Evolutionary conservation across 2,888 invertebrate genomes (phyloP).

Genomic region (Caenorhabditis sulstoni): DNA sequence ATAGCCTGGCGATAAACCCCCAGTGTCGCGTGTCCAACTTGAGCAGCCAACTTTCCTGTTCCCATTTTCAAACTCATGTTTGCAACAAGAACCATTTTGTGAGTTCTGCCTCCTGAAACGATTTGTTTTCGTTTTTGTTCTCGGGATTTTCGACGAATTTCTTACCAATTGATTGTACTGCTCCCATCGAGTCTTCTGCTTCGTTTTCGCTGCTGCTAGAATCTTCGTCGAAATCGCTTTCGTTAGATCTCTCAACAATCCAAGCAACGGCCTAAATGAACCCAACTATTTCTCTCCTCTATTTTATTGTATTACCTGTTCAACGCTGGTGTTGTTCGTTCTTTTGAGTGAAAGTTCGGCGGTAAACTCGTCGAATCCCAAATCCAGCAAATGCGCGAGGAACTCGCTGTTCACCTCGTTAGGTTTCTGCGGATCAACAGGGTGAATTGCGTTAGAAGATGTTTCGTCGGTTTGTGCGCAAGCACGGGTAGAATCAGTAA

Average conservation of each 20-base stretch:
- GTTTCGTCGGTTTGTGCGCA: slow-evolving; percentile 8
- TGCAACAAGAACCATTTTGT: slow-evolving; percentile 86
- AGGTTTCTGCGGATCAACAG: slow-evolving; percentile 57
- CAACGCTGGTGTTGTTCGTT: slow-evolving; percentile 69
- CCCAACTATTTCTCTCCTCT: not conserved
- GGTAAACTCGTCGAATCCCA: slow-evolving; percentile 73
- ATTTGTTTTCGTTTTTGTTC: not conserved
- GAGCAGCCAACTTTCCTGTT: slow-evolving; percentile 84
- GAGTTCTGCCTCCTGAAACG: slow-evolving; percentile 74
- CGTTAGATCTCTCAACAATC: slow-evolving; percentile 74
- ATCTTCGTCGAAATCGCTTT: slow-evolving; percentile 68
- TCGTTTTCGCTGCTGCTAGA: slow-evolving; percentile 63
- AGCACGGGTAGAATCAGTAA: not conserved
- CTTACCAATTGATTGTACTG: slow-evolving; percentile 27
- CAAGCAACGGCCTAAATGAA: slow-evolving; percentile 69
- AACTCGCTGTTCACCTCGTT: slow-evolving; percentile 61
- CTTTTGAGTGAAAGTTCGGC: slow-evolving; percentile 68
- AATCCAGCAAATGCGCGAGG: slow-evolving; percentile 67
- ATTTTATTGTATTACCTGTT: too few relatives aligned
- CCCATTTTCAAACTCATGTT: slow-evolving; percentile 85
- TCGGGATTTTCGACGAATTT: too few relatives aligned
- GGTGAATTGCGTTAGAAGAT: slow-evolving; percentile 36
- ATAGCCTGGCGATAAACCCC: slow-evolving; percentile 83
- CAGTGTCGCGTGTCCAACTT: slow-evolving; percentile 84
- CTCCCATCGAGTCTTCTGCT: slow-evolving; percentile 64